Evolutionary conservation across 2,888 invertebrate species (phyloP).

Genomic region (Dilophus febrilis): DNA sequence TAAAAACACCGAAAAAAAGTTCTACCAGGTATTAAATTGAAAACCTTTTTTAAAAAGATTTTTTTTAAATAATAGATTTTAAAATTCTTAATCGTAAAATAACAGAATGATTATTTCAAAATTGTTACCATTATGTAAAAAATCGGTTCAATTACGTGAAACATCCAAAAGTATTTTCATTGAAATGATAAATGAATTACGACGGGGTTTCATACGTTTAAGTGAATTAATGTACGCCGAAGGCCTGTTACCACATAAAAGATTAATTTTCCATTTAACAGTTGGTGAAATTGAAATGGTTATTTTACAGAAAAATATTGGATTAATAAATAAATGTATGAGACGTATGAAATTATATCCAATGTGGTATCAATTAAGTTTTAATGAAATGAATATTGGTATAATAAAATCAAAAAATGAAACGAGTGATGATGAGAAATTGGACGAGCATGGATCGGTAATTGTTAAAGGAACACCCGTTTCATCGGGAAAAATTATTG

Average conservation of each 20-base stretch:
- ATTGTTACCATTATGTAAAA: conserved; percentile 41
- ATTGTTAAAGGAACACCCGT: conserved; percentile 47
- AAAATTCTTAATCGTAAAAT: too few species aligned
- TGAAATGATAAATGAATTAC: conserved; percentile 37
- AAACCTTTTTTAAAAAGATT: too few species aligned
- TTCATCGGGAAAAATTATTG: conserved; percentile 47
- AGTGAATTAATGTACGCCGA: conserved; percentile 39
- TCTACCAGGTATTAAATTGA: conserved; percentile 33
- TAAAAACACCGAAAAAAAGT: conserved; percentile 34
- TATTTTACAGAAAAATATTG: conserved; percentile 37
- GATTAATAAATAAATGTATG: conserved; percentile 47
- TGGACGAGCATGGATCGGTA: neutral
- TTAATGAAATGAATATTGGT: conserved; percentile 41
- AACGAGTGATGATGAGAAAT: neutral
- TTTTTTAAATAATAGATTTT: too few species aligned
- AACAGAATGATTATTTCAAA: conserved; percentile 41
- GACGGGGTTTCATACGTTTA: conserved; percentile 39
- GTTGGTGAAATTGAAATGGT: conserved; percentile 43
- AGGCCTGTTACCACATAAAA: conserved; percentile 44
- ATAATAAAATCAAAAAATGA: conserved; percentile 26
- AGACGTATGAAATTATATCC: conserved; percentile 43
- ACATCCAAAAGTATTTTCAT: conserved; percentile 44
- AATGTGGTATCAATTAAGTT: conserved; percentile 41
- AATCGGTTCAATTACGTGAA: conserved; percentile 46
- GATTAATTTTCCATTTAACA: conserved; percentile 50